A percentile compares a stretch with the other conserved stretches of the same genome.
phyloP scores from a whole-genome alignment of 2,797 vertebrate species.

The Macropodus opercularis region DNA sequence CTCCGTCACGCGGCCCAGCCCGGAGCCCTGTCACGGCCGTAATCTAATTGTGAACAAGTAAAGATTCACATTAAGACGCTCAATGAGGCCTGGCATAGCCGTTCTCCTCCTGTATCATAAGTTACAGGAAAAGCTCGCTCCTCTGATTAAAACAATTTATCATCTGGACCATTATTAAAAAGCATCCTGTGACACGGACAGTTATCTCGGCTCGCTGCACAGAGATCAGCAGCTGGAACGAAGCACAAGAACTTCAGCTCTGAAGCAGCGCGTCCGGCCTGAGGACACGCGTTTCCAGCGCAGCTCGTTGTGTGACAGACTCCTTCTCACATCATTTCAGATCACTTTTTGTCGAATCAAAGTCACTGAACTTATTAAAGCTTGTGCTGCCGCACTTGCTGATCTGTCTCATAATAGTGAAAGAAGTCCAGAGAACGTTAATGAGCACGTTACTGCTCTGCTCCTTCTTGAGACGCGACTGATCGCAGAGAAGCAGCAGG shows the following conservation, averaged over 20 bases:
- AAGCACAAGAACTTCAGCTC: not conserved
- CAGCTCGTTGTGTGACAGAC: too few species aligned
- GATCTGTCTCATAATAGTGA: too few species aligned
- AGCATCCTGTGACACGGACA: slow-evolving; percentile 58
- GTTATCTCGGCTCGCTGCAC: slow-evolving; percentile 56
- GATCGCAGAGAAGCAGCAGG: too few species aligned
- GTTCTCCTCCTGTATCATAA: slow-evolving; percentile 86
- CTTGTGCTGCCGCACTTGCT: too few species aligned
- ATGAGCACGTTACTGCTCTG: too few species aligned
- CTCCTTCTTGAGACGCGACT: too few species aligned
- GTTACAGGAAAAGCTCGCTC: slow-evolving; percentile 78
- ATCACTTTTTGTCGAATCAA: too few species aligned
- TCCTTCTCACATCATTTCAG: too few species aligned
- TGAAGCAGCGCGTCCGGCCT: too few species aligned
- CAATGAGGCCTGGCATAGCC: slow-evolving; percentile 88
- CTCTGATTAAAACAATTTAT: slow-evolving; percentile 88
- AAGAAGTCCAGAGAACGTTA: too few species aligned
- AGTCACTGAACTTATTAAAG: too few species aligned
- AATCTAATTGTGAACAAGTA: slow-evolving; percentile 87
- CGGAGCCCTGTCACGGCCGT: slow-evolving; percentile 49
- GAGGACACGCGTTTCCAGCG: not conserved
- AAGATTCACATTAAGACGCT: slow-evolving; percentile 87
- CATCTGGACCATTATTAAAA: slow-evolving; percentile 77
- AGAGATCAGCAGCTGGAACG: not conserved
- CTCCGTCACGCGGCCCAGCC: slow-evolving; percentile 17